phyloP scores from a whole-genome alignment of 2,797 vertebrate genomes.

The Schizothorax lantsangensis region DNA sequence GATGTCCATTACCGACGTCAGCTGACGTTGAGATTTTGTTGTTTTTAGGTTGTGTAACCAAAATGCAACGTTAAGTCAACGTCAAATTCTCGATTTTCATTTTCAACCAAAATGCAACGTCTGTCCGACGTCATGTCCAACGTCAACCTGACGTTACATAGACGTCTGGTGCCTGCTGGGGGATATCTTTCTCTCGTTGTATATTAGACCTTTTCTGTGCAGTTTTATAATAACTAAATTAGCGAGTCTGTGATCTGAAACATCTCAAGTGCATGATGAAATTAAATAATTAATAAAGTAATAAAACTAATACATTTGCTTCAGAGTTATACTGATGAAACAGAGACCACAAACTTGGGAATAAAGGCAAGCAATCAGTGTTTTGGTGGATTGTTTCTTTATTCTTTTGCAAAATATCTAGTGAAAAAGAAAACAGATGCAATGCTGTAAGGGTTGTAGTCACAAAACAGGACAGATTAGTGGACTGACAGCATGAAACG shows the following conservation, averaged over 20 bases:
- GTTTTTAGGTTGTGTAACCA: too few species aligned
- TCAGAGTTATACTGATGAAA: background rate
- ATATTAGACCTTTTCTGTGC: background rate
- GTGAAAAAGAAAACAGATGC: constrained; percentile 31
- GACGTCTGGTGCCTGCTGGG: too few species aligned
- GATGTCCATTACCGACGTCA: too few species aligned
- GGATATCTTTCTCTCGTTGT: background rate
- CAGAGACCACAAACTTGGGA: background rate
- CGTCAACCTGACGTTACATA: too few species aligned
- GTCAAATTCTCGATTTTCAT: too few species aligned
- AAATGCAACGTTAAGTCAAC: too few species aligned
- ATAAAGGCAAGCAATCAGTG: constrained; percentile 7
- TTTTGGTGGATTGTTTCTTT: constrained; percentile 32
- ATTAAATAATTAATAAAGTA: background rate
- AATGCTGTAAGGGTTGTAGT: background rate
- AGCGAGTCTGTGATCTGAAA: too few species aligned
- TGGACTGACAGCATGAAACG: background rate
- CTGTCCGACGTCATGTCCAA: too few species aligned
- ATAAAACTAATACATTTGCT: background rate
- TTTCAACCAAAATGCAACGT: too few species aligned
- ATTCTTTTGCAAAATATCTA: constrained; percentile 26
- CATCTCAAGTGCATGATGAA: too few species aligned
- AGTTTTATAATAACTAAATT: background rate
- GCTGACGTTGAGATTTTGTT: too few species aligned
- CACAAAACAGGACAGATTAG: background rate